phyloP scores from a whole-genome alignment of 2,113 vertebrate species.

The Cyanoramphus novaezelandiae region DNA sequence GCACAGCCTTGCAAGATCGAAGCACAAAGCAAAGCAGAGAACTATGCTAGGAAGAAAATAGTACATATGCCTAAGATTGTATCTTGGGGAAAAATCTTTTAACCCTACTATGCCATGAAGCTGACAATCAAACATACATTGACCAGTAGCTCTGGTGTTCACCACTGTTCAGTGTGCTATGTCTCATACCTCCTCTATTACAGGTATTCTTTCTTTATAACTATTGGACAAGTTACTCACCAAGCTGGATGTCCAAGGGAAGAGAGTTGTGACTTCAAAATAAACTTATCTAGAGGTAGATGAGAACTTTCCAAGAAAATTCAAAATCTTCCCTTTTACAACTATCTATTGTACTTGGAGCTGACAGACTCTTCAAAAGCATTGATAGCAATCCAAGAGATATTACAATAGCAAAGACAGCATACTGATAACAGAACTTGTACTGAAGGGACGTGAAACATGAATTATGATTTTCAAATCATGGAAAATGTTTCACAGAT shows the following conservation, averaged over 20 bases:
- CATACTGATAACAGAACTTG: neutral
- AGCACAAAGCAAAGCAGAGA: neutral
- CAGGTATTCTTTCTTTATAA: neutral
- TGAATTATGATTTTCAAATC: neutral
- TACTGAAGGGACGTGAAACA: neutral
- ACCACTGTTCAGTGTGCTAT: neutral
- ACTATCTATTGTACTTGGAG: neutral
- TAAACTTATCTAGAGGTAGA: neutral
- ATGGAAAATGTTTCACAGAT: neutral
- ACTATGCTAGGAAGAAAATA: neutral
- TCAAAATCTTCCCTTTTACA: neutral
- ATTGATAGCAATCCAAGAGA: neutral
- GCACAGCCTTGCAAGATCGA: neutral
- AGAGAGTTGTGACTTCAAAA: neutral
- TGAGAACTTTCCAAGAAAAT: neutral
- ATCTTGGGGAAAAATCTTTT: neutral
- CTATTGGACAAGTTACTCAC: neutral
- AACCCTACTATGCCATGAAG: neutral
- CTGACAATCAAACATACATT: neutral
- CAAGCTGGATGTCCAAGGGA: neutral
- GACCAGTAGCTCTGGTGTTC: neutral
- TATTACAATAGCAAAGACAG: neutral
- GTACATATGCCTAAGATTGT: neutral
- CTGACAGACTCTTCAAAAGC: neutral
- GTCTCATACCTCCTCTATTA: neutral